Base-by-base conservation (phyloP, 2,113 vertebrate species). In the Nymphicus hollandicus region DNA sequence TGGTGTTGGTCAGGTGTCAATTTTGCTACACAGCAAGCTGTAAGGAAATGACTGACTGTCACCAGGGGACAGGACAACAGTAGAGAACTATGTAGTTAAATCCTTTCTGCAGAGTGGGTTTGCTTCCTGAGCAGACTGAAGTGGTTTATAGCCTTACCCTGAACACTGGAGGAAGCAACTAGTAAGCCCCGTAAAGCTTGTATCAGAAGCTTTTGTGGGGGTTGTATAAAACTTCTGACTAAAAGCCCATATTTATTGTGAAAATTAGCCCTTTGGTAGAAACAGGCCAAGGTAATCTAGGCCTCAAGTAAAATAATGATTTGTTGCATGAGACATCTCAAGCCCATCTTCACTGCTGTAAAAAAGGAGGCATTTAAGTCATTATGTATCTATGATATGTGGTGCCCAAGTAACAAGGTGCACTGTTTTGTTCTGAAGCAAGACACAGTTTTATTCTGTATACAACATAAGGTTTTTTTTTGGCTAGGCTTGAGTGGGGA, bases 251-350 rank as follows among this genome's bases (percentile, higher is more conserved):
- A 43, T 79, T 74, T 81, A 58, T 58, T 46, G 14, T 74, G 65
- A 73, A 95, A 77, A 83, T 64, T 39, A 93, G 41, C 41, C 49
- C 49, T 76, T 65, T 73, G 33, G 43, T 53, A 79, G 41, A 91
- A 81, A 39, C 37, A 88, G 56, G 39, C 39, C 66, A 88, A 76
- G 58, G 82, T 33, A 79, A 85, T 43, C 31, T 44, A 92, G 89
- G 58, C 37, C 44, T 76, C 81, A 68, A 88, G 68, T 56, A 92
- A 86, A 88, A 71, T 60, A 79, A 49, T n/a, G 39, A 33, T 72
- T 33, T 5, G 2, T 53, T 80, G 66, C 52, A 65, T 35, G 81
- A 76, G 27, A 19, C 33, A 72, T 23, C 4, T 31, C 76, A 80
- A 84, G n/a, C 41, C 79, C 82, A 39, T 80, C 50, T 61, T 70